Conservation (phyloP, 2,888 invertebrate genomes). For the Drosophila robusta region DNA sequence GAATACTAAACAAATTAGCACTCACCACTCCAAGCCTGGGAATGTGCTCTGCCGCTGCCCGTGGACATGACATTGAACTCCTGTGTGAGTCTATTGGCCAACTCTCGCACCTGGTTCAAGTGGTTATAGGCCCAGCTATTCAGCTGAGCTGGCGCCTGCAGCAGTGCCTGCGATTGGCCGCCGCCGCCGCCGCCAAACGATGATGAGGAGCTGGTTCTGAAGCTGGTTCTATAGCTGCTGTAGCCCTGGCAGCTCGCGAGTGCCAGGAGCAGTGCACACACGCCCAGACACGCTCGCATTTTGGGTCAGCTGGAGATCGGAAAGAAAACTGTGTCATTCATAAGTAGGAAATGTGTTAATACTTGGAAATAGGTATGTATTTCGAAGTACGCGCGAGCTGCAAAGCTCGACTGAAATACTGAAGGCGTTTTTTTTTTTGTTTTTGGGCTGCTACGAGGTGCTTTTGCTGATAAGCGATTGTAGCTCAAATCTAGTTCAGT, state of each 20-base stretch:
- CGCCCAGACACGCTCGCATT: conserved; percentile 73
- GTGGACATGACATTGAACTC: conserved; percentile 80
- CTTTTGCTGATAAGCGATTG: conserved; percentile 50
- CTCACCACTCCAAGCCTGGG: conserved; percentile 78
- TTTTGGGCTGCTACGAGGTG: conserved; percentile 27
- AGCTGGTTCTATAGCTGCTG: conserved; percentile 57
- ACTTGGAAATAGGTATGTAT: not conserved
- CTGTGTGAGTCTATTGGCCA: conserved; percentile 80
- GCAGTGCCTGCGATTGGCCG: conserved; percentile 27
- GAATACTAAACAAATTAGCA: conserved; percentile 1
- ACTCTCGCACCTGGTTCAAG: conserved; percentile 76
- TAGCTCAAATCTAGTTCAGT: conserved; percentile 69
- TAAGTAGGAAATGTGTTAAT: conserved; percentile 38
- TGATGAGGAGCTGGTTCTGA: conserved; percentile 56
- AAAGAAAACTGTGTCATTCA: conserved; percentile 62
- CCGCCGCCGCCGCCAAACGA: conserved; percentile 32
- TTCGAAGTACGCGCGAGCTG: conserved; percentile 3
- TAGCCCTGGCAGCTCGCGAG: conserved; percentile 58
- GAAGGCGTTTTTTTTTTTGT: conserved; percentile 2
- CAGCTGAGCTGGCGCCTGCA: conserved; percentile 53
- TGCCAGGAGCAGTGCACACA: conserved; percentile 70
- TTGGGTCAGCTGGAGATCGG: conserved; percentile 44
- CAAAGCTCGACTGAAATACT: conserved; percentile 18
- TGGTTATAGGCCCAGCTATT: conserved; percentile 80
- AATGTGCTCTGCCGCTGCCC: conserved; percentile 44